phyloP scores from a whole-genome alignment of 2,888 invertebrate species.

The Perizoma affinitatum region DNA sequence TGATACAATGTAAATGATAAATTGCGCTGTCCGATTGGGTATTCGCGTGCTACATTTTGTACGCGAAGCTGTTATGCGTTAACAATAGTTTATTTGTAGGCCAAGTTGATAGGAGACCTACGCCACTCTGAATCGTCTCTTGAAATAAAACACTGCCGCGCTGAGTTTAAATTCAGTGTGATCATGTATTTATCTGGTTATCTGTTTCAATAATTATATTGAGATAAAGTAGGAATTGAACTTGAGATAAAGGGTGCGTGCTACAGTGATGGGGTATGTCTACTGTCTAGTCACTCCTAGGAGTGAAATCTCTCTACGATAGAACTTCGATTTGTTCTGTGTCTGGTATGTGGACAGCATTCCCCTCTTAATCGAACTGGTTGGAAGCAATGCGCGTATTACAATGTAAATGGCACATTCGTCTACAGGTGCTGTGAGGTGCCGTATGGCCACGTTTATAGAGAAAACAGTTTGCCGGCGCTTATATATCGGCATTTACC shows the following conservation, averaged over 20 bases:
- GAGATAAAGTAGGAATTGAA: background rate
- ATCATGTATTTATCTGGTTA: no score
- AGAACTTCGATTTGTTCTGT: slow-evolving; percentile 13
- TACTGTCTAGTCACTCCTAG: background rate
- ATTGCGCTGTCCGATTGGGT: slow-evolving; percentile 24
- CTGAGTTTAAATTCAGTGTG: background rate
- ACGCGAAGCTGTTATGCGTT: slow-evolving; percentile 26
- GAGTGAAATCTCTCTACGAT: slow-evolving; percentile 8
- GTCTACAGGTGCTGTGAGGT: slow-evolving; percentile 71
- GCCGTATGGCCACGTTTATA: slow-evolving; percentile 21
- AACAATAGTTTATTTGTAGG: slow-evolving; percentile 39
- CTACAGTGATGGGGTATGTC: no score
- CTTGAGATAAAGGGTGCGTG: background rate
- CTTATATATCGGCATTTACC: background rate
- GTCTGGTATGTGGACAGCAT: slow-evolving; percentile 65
- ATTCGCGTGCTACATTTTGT: slow-evolving; percentile 26
- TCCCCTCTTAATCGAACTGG: slow-evolving; percentile 78
- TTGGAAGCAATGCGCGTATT: slow-evolving; percentile 72
- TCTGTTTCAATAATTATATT: no score
- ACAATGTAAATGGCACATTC: slow-evolving; percentile 81
- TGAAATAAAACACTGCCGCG: background rate
- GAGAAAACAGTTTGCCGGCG: slow-evolving; percentile 3
- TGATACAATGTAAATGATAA: slow-evolving; percentile 17
- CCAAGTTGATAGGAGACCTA: background rate
- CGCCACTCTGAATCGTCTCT: background rate